phyloP scores from a whole-genome alignment of 37 sponge, comb jelly and placozoan species.

The Chondrilla cf. caribensis region DNA sequence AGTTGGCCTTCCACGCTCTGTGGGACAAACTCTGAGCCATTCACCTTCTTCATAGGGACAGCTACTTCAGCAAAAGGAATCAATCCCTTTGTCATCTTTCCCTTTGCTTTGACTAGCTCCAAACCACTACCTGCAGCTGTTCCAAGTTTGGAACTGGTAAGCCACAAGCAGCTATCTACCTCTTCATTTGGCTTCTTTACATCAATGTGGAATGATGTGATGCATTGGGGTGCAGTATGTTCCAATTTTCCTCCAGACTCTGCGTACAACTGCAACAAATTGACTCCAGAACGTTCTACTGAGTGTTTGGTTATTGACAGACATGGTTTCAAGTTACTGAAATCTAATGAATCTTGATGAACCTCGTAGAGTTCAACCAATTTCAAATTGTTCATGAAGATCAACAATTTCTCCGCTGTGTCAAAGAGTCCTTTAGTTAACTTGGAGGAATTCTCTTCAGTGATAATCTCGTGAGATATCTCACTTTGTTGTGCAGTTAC shows the following conservation, averaged over 20 bases:
- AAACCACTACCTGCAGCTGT: neutral
- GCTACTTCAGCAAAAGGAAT: constrained; percentile 47
- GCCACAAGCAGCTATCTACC: neutral
- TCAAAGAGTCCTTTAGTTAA: constrained; percentile 18
- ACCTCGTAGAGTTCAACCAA: constrained; percentile 43
- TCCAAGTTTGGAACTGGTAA: constrained; percentile 23
- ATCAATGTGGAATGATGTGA: neutral
- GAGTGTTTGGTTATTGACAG: constrained; percentile 10
- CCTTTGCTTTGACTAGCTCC: neutral
- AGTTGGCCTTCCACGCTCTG: neutral
- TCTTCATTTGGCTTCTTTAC: neutral
- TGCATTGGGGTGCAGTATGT: neutral
- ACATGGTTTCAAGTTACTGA: neutral
- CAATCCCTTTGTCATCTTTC: constrained; percentile 13
- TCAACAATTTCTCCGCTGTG: constrained; percentile 34
- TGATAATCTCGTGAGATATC: constrained; percentile 30
- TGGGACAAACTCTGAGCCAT: neutral
- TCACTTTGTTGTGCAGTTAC: constrained; percentile 16
- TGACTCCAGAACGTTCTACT: neutral
- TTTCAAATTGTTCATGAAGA: constrained; percentile 57
- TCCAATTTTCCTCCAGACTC: neutral
- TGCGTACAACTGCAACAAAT: neutral
- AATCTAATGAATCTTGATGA: neutral
- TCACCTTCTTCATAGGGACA: neutral
- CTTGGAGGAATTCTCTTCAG: neutral